phyloP scores from a whole-genome alignment of 1,140 invertebrate species.

The Diuraphis noxia region DNA sequence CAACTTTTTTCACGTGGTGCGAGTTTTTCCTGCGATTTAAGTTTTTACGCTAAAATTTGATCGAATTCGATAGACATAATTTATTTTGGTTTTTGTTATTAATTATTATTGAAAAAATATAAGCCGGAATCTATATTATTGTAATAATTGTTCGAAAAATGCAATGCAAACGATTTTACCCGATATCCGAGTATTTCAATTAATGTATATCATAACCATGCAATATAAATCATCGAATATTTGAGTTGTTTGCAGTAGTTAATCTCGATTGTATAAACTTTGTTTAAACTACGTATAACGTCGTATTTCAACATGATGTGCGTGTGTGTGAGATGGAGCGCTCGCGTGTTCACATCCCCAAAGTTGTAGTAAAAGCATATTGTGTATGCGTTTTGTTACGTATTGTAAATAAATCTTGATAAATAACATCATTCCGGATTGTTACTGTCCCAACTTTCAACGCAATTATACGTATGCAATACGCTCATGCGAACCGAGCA shows the following conservation, averaged over 20 bases:
- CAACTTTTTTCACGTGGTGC: no score
- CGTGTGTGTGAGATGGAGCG: neutral
- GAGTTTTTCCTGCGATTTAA: no score
- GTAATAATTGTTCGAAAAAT: neutral
- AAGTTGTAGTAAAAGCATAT: neutral
- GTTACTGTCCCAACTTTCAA: conserved; percentile 5
- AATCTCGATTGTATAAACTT: conserved; percentile 21
- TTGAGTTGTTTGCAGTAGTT: conserved; percentile 26
- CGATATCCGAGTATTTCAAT: neutral
- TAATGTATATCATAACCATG: neutral
- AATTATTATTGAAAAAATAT: neutral
- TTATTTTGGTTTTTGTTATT: neutral
- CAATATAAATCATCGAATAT: conserved; percentile 25
- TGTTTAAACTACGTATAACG: neutral
- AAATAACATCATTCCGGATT: neutral
- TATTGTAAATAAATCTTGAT: neutral
- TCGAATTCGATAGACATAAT: neutral
- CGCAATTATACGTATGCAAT: neutral
- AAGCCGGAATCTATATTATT: neutral
- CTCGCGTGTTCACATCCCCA: neutral
- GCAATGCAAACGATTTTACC: neutral
- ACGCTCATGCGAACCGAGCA: neutral
- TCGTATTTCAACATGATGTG: neutral
- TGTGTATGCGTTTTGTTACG: conserved; percentile 13
- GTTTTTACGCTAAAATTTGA: no score